Percentiles rank a stretch among this genome's conserved stretches.
phyloP scores from a whole-genome alignment of 2,113 vertebrate genomes.

The Coptodon rendalli region DNA sequence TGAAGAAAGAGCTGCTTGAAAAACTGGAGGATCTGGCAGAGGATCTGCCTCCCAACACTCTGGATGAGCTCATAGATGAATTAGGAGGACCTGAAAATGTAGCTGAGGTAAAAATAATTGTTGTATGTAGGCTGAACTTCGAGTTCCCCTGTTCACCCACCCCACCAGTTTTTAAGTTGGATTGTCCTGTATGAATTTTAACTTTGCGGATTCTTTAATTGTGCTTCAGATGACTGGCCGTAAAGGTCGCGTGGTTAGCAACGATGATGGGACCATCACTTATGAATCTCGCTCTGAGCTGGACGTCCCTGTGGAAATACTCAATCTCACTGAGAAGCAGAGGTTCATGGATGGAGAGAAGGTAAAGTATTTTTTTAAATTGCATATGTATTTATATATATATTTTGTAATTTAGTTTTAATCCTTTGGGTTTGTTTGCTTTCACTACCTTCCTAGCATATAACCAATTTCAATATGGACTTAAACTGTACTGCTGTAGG shows the following conservation, averaged over 20 bases:
- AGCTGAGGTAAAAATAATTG: conserved; percentile 81
- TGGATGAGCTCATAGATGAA: conserved; percentile 96
- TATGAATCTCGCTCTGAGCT: conserved; percentile 94
- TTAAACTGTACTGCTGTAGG: background rate
- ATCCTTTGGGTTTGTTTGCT: background rate
- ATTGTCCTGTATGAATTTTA: background rate
- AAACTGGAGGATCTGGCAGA: conserved; percentile 87
- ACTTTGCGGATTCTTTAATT: background rate
- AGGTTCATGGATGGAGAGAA: conserved; percentile 99
- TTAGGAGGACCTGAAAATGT: conserved; percentile 96
- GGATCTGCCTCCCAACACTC: conserved; percentile 90
- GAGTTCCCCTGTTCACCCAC: background rate
- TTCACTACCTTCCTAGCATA: background rate
- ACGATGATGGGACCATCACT: conserved; percentile 94
- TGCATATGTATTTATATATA: background rate
- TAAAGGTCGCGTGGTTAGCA: conserved; percentile 95
- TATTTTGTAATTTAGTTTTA: background rate
- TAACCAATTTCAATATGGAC: background rate
- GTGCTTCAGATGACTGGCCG: conserved; percentile 90
- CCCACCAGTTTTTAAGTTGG: background rate
- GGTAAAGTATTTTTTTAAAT: conserved; percentile 59
- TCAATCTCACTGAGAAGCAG: conserved; percentile 97
- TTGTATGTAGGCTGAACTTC: background rate
- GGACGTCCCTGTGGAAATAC: conserved; percentile 95
- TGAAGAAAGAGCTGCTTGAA: conserved; percentile 91